Conservation (phyloP, 2,113 vertebrate species). For the Aspidoscelis tigris region DNA sequence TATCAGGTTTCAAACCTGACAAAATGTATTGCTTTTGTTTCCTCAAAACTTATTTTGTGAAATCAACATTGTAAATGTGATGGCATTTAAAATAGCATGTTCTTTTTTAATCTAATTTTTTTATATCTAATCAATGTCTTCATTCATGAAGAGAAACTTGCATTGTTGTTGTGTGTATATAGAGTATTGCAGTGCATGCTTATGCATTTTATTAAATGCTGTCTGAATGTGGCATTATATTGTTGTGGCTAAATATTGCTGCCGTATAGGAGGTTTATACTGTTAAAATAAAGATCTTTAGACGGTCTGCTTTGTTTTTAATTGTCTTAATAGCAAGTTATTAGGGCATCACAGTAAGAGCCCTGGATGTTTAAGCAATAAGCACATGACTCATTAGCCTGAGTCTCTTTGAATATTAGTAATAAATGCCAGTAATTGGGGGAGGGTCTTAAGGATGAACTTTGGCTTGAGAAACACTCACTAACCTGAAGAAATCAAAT, state of each 20-base stretch:
- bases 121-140: slow-evolving; percentile 85
- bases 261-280: slow-evolving; percentile 79
- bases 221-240: slow-evolving; percentile 83
- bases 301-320: slow-evolving; percentile 25
- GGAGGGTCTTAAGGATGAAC: too few relatives aligned
- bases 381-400: too few relatives aligned
- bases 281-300: slow-evolving; percentile 77
- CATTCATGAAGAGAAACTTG: slow-evolving; percentile 80
- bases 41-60: slow-evolving; percentile 55
- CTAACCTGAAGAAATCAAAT: too few relatives aligned
- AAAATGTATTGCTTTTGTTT: slow-evolving; percentile 58
- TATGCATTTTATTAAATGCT: slow-evolving; percentile 95
- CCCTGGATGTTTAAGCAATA: too few relatives aligned
- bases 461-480: too few relatives aligned
- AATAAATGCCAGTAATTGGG: too few relatives aligned
- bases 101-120: slow-evolving; percentile 84
- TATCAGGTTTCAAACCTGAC: slow-evolving; percentile 66
- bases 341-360: not conserved
- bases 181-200: slow-evolving; percentile 93
- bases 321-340: slow-evolving; percentile 10
- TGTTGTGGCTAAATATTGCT: slow-evolving; percentile 87
- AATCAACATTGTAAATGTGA: slow-evolving; percentile 64
- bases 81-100: slow-evolving; percentile 82
- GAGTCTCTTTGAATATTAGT: too few relatives aligned
- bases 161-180: slow-evolving; percentile 90